Evolutionary conservation across 2,888 invertebrate genomes (phyloP).

Genomic region (Carabus problematicus): DNA sequence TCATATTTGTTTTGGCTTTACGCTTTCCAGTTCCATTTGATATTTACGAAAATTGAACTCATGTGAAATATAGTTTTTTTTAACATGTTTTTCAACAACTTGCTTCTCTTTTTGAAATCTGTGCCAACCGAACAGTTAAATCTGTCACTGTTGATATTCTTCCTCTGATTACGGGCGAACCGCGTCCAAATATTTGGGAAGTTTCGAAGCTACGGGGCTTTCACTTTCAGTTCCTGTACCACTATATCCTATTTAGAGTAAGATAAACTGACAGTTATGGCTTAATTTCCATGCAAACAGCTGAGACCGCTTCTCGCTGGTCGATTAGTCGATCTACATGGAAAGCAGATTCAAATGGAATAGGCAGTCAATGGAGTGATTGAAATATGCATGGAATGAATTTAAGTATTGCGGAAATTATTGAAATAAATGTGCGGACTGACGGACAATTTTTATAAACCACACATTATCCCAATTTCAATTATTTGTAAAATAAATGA

Average conservation of each 20-base stretch:
- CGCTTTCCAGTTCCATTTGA: too few relatives aligned
- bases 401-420: too few relatives aligned
- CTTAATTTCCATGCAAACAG: slow-evolving; percentile 17
- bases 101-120: background rate
- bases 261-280: slow-evolving; percentile 15
- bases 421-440: too few relatives aligned
- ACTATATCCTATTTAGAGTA: slow-evolving; percentile 9
- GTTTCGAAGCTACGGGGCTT: background rate
- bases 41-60: background rate
- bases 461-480: too few relatives aligned
- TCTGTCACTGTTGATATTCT: background rate
- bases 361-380: too few relatives aligned
- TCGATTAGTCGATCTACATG: slow-evolving; percentile 6
- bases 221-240: background rate
- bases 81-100: background rate
- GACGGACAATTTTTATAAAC: too few relatives aligned
- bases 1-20: too few relatives aligned
- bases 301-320: background rate
- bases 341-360: too few relatives aligned
- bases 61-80: background rate
- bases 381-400: too few relatives aligned
- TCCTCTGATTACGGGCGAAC: background rate
- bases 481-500: too few relatives aligned
- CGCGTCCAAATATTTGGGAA: background rate
- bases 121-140: background rate